These are phyloP conservation scores for Anthopleura xanthogrammica DNA, from an alignment of 92 coral and sea anemone genomes.

Conservation along the genomic window DNA sequence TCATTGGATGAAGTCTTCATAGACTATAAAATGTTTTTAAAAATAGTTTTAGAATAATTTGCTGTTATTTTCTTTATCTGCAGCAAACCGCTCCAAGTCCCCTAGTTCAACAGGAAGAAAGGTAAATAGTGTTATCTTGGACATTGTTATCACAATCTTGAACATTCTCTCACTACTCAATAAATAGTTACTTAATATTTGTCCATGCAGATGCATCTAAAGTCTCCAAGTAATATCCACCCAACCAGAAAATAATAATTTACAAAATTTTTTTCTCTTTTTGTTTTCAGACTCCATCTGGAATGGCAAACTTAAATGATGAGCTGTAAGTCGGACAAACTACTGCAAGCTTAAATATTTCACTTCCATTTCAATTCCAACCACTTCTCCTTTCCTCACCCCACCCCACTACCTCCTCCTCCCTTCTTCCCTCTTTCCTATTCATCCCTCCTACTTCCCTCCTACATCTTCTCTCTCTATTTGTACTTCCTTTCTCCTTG, in stretches of 20 bases:
- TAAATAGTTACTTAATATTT: too few relatives aligned
- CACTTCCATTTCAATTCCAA: background rate
- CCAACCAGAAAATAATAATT: background rate
- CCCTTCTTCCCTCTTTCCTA: too few relatives aligned
- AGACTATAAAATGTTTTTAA: background rate
- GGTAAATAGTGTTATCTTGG: slow-evolving; percentile 40
- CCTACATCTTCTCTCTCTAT: too few relatives aligned
- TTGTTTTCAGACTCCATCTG: slow-evolving; percentile 67
- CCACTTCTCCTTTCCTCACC: too few relatives aligned
- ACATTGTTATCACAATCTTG: too few relatives aligned
- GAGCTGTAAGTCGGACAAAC: slow-evolving; percentile 74
- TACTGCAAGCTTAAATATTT: background rate
- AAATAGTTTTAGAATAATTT: background rate
- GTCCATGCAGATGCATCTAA: too few relatives aligned
- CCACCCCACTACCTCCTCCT: too few relatives aligned
- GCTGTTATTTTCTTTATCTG: background rate
- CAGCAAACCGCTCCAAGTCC: slow-evolving; percentile 76
- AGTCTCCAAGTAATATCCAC: too few relatives aligned
- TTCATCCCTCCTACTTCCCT: too few relatives aligned
- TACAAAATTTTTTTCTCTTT: background rate
- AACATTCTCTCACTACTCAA: too few relatives aligned
- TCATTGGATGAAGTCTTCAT: background rate
- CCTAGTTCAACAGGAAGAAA: slow-evolving; percentile 86
- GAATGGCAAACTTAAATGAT: slow-evolving; percentile 62
- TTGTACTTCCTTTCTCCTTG: too few relatives aligned